Percentiles rank a stretch among this genome's conserved stretches.
Conservation (phyloP, 1,140 invertebrate genomes). For the Nasonia vitripennis region DNA sequence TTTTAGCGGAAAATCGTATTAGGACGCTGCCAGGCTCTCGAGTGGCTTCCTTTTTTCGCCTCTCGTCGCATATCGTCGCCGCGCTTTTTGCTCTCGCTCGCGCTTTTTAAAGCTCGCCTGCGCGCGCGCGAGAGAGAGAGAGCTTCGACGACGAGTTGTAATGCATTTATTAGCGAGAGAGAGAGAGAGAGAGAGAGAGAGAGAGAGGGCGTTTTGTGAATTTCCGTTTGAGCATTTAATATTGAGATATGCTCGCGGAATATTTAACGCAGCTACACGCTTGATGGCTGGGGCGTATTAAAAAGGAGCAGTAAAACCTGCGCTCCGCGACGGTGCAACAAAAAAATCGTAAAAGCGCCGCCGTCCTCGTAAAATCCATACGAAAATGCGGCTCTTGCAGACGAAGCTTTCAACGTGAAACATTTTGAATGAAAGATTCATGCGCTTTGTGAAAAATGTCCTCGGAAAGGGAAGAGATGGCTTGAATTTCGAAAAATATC, state of each 20-base stretch:
- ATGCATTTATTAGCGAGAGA: not conserved
- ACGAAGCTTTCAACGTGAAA: conserved; percentile 15
- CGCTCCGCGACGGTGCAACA: not conserved
- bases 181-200: no score
- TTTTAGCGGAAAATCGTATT: conserved; percentile 4
- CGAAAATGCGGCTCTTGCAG: not conserved
- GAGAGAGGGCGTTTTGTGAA: not conserved
- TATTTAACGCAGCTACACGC: not conserved
- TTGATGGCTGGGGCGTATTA: not conserved
- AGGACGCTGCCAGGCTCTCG: not conserved
- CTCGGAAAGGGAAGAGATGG: not conserved
- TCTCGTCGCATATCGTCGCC: not conserved
- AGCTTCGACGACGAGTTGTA: no score
- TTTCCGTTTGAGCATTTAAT: not conserved
- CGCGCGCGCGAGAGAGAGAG: no score
- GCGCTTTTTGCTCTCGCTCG: not conserved
- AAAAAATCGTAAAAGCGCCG: conserved; percentile 19
- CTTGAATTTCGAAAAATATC: not conserved
- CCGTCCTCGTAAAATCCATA: conserved; percentile 16
- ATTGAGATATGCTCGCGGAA: not conserved
- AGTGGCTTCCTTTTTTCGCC: not conserved
- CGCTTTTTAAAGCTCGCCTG: not conserved
- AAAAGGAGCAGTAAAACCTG: conserved; percentile 2
- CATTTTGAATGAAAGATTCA: conserved; percentile 16
- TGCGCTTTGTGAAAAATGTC: conserved; percentile 12